These are phyloP conservation scores for Rhinolophus ferrumequinum DNA, from an alignment of 2,113 vertebrate genomes.

Conservation along the genomic window DNA sequence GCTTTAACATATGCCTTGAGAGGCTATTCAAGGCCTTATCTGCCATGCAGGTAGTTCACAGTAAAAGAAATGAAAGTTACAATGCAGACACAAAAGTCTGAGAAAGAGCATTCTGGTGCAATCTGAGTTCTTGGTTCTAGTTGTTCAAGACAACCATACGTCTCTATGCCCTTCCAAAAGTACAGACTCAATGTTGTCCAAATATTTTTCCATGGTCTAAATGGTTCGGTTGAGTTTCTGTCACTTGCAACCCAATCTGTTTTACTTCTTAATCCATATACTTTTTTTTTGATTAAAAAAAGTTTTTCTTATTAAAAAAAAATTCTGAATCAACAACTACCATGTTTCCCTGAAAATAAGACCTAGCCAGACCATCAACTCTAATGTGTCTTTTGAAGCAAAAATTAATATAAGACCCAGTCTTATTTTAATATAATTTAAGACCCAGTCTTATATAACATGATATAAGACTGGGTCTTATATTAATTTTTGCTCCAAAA, in stretches of 20 bases:
- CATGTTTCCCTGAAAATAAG: no score
- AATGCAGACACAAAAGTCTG: neutral
- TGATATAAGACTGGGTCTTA: no score
- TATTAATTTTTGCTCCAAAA: no score
- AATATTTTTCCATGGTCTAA: neutral
- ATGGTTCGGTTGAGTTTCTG: neutral
- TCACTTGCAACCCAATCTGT: neutral
- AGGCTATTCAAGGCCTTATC: neutral
- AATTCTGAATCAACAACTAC: neutral
- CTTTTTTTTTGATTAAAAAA: no score
- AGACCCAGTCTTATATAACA: no score
- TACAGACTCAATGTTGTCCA: neutral
- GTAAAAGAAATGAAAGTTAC: neutral
- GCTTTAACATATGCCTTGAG: neutral
- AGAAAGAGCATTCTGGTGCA: neutral
- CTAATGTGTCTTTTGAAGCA: no score
- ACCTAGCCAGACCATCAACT: no score
- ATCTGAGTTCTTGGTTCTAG: neutral
- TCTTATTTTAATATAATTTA: no score
- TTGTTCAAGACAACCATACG: neutral
- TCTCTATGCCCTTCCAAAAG: neutral
- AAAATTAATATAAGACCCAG: no score
- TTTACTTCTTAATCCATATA: neutral
- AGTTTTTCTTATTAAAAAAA: neutral
- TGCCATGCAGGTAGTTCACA: neutral